Base-by-base conservation (phyloP, 2,888 invertebrate species). In the Empis stercorea region DNA sequence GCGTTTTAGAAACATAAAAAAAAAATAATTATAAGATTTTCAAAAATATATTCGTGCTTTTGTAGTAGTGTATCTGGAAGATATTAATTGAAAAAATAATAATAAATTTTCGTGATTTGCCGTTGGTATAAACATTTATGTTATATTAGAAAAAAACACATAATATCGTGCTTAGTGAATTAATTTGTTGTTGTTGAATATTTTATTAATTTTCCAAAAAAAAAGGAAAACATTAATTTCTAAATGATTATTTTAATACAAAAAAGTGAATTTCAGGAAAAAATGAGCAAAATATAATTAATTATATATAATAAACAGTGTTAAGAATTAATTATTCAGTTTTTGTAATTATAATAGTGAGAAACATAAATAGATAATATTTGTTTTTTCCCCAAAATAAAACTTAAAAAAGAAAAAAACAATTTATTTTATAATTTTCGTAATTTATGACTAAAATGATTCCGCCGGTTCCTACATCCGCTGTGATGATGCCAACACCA, bases 401-500 rank as follows among this genome's bases (percentile, higher is more conserved):
- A n/a, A n/a, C n/a, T n/a, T n/a, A n/a, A n/a, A n/a, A 39, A 20
- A 38, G 7, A 10, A 20, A 6, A 11, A 37, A 15, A 37, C 10
- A 37, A 3, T 10, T 16, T 2, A 37, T 10, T 37, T 3, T 13
- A 45, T 30, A n/a, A n/a, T 30, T 37, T 38, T 20, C 20, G 20
- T 59, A 60, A 63, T 67, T 62, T 61, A 68, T 68, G 68, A 68
- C 67, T 67, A 69, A 67, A 61, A 91, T 91, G 91, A 91, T 91
- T 89, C 91, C 91, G 78, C 81, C 89, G 78, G 87, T 88, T 79
- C 88, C 88, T 76, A 87, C 88, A 70, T 87, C 88, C 75, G 84
- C 88, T 72, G 84, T 86, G 72, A 84, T 88, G 73, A 84, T 89
- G 78, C 86, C 88, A 66, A 69, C 67, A 59, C 85, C 88, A 64